Evolutionary conservation across 2,797 vertebrate species (phyloP).

Genomic region (Clamator glandarius): DNA sequence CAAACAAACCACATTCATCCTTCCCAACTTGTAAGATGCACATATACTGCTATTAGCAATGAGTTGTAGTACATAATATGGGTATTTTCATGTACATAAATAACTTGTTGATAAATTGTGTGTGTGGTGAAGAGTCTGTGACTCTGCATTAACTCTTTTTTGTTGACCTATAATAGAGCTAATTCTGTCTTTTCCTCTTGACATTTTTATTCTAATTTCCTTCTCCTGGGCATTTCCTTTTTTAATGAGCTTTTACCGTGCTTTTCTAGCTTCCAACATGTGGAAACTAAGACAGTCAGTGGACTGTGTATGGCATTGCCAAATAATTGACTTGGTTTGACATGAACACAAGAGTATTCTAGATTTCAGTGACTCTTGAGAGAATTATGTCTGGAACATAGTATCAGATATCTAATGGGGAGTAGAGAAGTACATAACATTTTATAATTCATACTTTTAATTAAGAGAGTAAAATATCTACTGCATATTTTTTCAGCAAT

Average conservation of each 20-base stretch:
- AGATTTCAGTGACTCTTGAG: constrained; percentile 31
- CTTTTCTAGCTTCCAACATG: not conserved
- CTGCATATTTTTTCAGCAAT: not conserved
- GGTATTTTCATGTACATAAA: not conserved
- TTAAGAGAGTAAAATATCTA: not conserved
- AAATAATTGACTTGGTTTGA: constrained; percentile 52
- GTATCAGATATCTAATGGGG: not conserved
- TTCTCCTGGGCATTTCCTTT: not conserved
- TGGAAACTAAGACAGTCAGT: not conserved
- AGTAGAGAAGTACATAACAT: not conserved
- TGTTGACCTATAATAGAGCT: not conserved
- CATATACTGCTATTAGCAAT: not conserved
- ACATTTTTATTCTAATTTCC: not conserved
- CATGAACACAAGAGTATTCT: not conserved
- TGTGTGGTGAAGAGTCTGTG: not conserved
- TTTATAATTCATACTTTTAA: constrained; percentile 5
- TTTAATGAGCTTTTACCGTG: constrained; percentile 34
- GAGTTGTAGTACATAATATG: not conserved
- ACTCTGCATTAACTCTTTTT: not conserved
- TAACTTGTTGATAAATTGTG: not conserved
- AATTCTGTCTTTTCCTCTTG: not conserved
- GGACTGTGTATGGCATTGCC: not conserved
- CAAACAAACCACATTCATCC: not conserved
- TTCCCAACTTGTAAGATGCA: not conserved
- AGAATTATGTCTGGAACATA: constrained; percentile 1